Percentiles rank a stretch among this genome's conserved stretches.
Conservation (phyloP, 2,888 invertebrate species). For the Hemithea aestivaria region DNA sequence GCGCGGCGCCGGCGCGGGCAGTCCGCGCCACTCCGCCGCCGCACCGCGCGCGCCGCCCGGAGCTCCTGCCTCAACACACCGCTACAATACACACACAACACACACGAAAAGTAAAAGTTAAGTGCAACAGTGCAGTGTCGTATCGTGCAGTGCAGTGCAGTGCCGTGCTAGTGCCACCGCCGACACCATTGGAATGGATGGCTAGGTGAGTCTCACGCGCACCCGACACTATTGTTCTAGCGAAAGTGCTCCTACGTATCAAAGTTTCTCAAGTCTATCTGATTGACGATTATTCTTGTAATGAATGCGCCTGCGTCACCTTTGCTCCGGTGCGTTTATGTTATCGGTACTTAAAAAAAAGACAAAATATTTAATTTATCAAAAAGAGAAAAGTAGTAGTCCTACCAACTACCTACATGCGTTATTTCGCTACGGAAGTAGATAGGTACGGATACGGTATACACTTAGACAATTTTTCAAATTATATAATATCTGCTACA, state of each 20-base stretch:
- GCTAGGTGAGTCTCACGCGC: slow-evolving; percentile 50
- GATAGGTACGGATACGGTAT: no score
- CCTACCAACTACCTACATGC: no score
- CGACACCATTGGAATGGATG: slow-evolving; percentile 57
- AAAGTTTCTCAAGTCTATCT: slow-evolving; percentile 20
- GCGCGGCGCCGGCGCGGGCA: slow-evolving; percentile 30
- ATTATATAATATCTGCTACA: no score
- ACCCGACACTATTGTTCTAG: slow-evolving; percentile 29
- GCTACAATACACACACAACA: neutral
- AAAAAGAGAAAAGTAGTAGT: no score
- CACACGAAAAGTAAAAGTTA: slow-evolving; percentile 50
- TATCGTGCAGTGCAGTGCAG: slow-evolving; percentile 50
- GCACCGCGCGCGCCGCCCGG: slow-evolving; percentile 29
- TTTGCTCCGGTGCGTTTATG: no score
- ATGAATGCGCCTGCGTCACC: slow-evolving; percentile 19
- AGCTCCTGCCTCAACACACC: slow-evolving; percentile 13
- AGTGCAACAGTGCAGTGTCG: slow-evolving; percentile 51
- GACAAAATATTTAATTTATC: no score
- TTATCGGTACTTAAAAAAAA: no score
- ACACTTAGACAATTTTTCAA: no score
- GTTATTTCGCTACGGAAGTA: no score
- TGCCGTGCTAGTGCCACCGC: slow-evolving; percentile 43
- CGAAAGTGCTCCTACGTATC: slow-evolving; percentile 34
- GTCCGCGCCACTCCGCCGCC: slow-evolving; percentile 23
- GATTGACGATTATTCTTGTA: slow-evolving; percentile 19